Evolutionary conservation across 2,797 vertebrate genomes (phyloP).

Genomic region (Hozukius guyotensis): DNA sequence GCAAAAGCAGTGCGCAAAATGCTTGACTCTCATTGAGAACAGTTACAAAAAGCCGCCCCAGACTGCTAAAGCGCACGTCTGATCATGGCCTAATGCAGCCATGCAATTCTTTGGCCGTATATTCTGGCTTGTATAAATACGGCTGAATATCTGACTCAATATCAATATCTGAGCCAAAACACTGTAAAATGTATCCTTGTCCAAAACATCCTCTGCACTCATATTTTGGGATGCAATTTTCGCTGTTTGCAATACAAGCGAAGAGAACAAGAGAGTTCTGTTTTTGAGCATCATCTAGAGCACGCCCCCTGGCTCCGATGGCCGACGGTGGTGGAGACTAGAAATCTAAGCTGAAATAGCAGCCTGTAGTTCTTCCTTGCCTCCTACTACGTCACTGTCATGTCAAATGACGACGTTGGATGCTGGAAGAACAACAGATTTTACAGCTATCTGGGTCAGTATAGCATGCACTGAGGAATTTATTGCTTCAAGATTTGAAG

Average conservation of each 20-base stretch:
- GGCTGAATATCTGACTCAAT: neutral
- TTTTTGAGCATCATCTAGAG: neutral
- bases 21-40: too few species aligned
- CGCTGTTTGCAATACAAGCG: neutral
- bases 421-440: neutral
- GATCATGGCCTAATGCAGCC: too few species aligned
- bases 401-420: neutral
- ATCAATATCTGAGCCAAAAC: too few species aligned
- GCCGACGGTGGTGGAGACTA: neutral
- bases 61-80: too few species aligned
- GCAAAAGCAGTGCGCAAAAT: too few species aligned
- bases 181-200: neutral
- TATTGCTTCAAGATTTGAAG: neutral
- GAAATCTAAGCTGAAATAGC: neutral
- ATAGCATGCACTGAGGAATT: neutral
- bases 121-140: neutral
- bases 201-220: neutral
- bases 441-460: neutral
- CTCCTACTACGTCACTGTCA: neutral
- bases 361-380: neutral
- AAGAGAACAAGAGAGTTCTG: too few species aligned
- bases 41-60: too few species aligned
- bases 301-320: too few species aligned
- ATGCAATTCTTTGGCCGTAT: too few species aligned
- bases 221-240: neutral